These are phyloP conservation scores for Lobophora halterata DNA, from an alignment of 2,888 invertebrate species.

Conservation along the genomic window DNA sequence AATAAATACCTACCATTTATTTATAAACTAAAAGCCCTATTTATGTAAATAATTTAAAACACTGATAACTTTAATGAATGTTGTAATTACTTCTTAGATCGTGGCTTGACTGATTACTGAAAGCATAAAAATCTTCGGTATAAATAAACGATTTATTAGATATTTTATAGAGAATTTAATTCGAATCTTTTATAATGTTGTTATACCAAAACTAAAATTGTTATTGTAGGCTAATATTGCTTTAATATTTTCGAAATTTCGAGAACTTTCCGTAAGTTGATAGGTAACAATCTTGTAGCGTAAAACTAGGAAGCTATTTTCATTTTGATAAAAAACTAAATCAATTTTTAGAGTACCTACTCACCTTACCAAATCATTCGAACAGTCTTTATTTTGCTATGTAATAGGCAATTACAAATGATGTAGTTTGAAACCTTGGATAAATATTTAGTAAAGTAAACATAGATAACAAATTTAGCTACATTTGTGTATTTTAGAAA, in stretches of 20 bases:
- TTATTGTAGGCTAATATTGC: conserved; percentile 47
- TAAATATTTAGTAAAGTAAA: conserved; percentile 5
- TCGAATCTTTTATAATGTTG: conserved; percentile 63
- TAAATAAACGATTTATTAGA: conserved; percentile 40
- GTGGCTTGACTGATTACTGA: conserved; percentile 52
- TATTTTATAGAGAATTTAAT: conserved; percentile 59
- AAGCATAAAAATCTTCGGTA: conserved; percentile 41
- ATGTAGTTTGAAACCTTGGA: neutral
- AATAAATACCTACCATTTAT: conserved; percentile 26
- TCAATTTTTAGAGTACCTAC: too few species aligned
- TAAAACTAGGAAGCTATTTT: too few species aligned
- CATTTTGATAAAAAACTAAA: too few species aligned
- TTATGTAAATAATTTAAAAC: conserved; percentile 29
- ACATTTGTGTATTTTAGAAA: conserved; percentile 9
- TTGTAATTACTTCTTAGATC: conserved; percentile 40
- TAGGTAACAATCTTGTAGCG: too few species aligned
- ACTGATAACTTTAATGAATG: conserved; percentile 13
- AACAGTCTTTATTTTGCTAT: too few species aligned
- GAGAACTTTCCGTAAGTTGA: too few species aligned
- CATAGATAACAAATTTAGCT: conserved; percentile 12
- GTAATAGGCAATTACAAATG: neutral
- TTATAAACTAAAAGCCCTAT: conserved; percentile 23
- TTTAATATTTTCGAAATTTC: conserved; percentile 38
- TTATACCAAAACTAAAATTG: conserved; percentile 56
- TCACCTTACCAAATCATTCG: too few species aligned